These are phyloP conservation scores for Leptodirus hochenwartii DNA, from an alignment of 2,888 invertebrate genomes.

Conservation along the genomic window DNA sequence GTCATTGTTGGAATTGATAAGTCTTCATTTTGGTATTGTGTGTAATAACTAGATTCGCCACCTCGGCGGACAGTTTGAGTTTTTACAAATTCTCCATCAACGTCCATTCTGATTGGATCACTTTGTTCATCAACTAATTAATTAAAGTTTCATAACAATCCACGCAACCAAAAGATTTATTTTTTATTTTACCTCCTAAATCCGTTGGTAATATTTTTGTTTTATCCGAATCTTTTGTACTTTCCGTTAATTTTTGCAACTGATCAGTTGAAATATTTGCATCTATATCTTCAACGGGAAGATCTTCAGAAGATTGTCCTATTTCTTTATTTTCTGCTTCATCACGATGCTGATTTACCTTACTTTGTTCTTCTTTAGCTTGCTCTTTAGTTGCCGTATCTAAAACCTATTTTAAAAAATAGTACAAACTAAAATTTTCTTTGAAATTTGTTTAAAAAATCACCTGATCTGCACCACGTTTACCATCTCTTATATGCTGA, in stretches of 20 bases:
- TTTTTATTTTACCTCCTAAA: no score
- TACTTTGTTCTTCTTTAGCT: conserved; percentile 39
- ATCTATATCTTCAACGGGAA: conserved; percentile 19
- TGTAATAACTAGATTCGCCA: conserved; percentile 59
- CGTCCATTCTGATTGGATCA: conserved; percentile 29
- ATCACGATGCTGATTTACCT: conserved; percentile 40
- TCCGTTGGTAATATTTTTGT: conserved; percentile 26
- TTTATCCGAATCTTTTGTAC: conserved; percentile 32
- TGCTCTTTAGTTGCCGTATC: conserved; percentile 74
- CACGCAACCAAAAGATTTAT: no score
- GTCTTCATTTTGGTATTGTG: conserved; percentile 26
- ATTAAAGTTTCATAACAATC: background rate
- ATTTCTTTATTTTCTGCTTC: conserved; percentile 37
- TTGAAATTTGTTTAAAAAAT: conserved; percentile 7
- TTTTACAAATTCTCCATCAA: conserved; percentile 55
- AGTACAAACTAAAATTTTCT: background rate
- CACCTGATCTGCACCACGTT: conserved; percentile 52
- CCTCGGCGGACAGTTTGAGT: conserved; percentile 52
- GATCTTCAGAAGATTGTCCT: conserved; percentile 34
- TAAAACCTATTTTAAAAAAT: conserved; percentile 28
- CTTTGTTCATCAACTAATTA: conserved; percentile 18
- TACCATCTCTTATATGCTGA: conserved; percentile 70
- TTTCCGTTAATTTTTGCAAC: conserved; percentile 22
- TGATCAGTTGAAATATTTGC: conserved; percentile 22
- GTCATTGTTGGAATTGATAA: conserved; percentile 17